Evolutionary conservation across 2,888 invertebrate genomes (phyloP).

Genomic region (Ochropleura plecta): DNA sequence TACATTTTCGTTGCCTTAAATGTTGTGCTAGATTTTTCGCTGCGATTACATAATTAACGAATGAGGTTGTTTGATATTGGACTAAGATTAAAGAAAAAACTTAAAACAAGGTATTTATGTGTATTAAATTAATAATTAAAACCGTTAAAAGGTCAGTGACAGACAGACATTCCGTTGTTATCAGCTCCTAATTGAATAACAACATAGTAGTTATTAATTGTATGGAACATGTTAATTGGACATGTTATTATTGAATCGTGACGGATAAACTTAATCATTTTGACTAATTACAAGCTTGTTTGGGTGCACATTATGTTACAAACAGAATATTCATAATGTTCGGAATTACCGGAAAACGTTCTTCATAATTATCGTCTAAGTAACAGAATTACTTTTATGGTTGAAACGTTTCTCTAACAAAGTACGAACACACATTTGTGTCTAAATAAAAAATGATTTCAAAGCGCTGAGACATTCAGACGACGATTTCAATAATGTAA

Average conservation of each 20-base stretch:
- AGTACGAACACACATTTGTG: background rate
- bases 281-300: slow-evolving; percentile 44
- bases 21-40: slow-evolving; percentile 12
- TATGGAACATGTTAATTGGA: slow-evolving; percentile 55
- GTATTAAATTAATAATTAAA: slow-evolving; percentile 29
- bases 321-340: slow-evolving; percentile 11
- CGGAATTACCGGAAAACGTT: slow-evolving; percentile 19
- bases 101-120: background rate
- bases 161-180: slow-evolving; percentile 49
- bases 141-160: slow-evolving; percentile 62
- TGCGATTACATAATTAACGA: slow-evolving; percentile 14
- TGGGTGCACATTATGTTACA: slow-evolving; percentile 12
- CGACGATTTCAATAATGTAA: slow-evolving; percentile 9
- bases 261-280: slow-evolving; percentile 39
- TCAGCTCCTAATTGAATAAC: slow-evolving; percentile 63
- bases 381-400: background rate
- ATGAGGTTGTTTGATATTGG: background rate
- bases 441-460: background rate
- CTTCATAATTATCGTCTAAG: background rate
- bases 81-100: slow-evolving; percentile 1
- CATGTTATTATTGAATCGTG: slow-evolving; percentile 33
- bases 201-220: slow-evolving; percentile 53
- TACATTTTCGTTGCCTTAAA: slow-evolving; percentile 10
- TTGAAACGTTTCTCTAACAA: slow-evolving; percentile 3
- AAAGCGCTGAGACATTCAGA: background rate